These are phyloP conservation scores for Celastrina argiolus DNA, from an alignment of 2,888 invertebrate genomes.

Conservation along the genomic window DNA sequence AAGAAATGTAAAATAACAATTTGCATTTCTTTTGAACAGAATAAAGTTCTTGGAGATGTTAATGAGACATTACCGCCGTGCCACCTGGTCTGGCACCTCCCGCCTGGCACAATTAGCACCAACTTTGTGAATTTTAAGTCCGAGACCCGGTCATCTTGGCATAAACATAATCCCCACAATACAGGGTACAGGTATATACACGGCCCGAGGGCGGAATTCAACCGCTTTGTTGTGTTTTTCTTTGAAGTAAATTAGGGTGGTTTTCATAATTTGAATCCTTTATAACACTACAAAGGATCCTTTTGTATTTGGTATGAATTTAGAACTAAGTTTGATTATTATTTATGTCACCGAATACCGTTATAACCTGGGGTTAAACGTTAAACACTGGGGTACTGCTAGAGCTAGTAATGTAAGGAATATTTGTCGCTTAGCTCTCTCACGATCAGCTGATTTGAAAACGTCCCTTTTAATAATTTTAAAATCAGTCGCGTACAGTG, in stretches of 20 bases:
- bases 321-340: not conserved
- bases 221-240: constrained; percentile 17
- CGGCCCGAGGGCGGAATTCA: constrained; percentile 4
- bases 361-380: too few relatives aligned
- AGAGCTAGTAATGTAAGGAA: too few relatives aligned
- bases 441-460: too few relatives aligned
- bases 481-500: too few relatives aligned
- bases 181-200: too few relatives aligned
- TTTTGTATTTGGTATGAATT: not conserved
- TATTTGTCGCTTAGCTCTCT: too few relatives aligned
- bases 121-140: constrained; percentile 66
- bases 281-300: not conserved
- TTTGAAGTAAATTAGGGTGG: not conserved
- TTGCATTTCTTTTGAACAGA: not conserved
- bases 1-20: not conserved
- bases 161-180: constrained; percentile 22
- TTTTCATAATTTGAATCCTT: constrained; percentile 6
- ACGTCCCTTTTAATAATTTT: too few relatives aligned
- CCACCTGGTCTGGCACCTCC: constrained; percentile 49
- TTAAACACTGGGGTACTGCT: too few relatives aligned
- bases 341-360: too few relatives aligned
- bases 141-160: constrained; percentile 47
- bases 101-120: constrained; percentile 55
- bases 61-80: constrained; percentile 26
- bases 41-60: constrained; percentile 1